phyloP scores from a whole-genome alignment of 2,888 invertebrate genomes.

The Branchellion lobata region DNA sequence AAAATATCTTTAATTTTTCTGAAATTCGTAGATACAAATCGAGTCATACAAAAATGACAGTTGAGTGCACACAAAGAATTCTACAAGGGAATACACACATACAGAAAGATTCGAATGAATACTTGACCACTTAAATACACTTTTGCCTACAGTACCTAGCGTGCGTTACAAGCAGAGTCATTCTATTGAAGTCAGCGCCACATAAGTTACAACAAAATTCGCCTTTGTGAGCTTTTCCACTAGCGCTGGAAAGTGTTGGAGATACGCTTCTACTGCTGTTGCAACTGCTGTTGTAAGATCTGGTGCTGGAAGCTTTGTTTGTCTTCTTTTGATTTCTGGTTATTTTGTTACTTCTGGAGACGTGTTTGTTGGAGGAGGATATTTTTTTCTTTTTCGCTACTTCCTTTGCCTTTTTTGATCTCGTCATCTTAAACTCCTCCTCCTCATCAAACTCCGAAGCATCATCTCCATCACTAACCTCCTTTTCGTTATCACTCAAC shows the following conservation, averaged over 20 bases:
- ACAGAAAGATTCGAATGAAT: not conserved
- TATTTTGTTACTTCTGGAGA: not conserved
- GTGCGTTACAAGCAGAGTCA: slow-evolving; percentile 42
- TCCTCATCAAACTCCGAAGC: not conserved
- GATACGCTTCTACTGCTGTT: slow-evolving; percentile 12
- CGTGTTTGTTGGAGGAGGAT: not conserved
- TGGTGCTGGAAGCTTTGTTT: not conserved
- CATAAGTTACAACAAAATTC: slow-evolving; percentile 40
- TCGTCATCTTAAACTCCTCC: not conserved
- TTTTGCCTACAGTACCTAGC: slow-evolving; percentile 40
- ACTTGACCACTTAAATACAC: not conserved
- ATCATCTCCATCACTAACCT: not conserved
- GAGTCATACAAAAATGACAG: no score
- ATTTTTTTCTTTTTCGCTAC: not conserved
- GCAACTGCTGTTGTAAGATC: not conserved
- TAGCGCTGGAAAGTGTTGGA: not conserved
- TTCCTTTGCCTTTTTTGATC: not conserved
- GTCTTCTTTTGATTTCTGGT: not conserved
- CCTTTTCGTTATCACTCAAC: not conserved
- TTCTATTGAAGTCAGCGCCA: slow-evolving; percentile 42
- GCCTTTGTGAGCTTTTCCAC: not conserved
- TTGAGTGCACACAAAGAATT: no score
- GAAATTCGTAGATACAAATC: no score
- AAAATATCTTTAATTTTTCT: no score
- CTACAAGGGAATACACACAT: no score